A percentile compares a stretch with the other conserved stretches of the same genome.
Conservation (phyloP, 2,888 invertebrate species). For the Drosophila leonis region DNA sequence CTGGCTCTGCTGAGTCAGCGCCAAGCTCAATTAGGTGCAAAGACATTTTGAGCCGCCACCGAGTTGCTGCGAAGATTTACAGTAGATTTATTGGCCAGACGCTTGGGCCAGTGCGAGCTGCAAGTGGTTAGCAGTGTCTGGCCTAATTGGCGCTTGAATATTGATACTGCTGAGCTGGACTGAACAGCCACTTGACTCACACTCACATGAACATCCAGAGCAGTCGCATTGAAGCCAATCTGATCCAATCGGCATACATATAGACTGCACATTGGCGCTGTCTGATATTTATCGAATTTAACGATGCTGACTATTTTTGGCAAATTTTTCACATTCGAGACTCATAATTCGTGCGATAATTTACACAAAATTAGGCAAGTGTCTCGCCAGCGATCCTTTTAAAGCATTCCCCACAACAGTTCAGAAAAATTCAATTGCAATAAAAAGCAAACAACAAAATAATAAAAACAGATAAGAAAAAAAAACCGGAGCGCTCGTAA, state of each 20-base stretch:
- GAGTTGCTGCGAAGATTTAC: conserved; percentile 65
- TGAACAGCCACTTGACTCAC: conserved; percentile 28
- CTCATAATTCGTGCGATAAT: conserved; percentile 82
- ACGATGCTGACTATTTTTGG: conserved; percentile 72
- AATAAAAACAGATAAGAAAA: conserved; percentile 5
- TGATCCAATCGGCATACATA: conserved; percentile 21
- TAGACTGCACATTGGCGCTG: conserved; percentile 37
- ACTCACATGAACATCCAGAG: conserved; percentile 27
- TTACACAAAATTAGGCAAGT: conserved; percentile 81
- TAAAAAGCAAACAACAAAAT: conserved; percentile 14
- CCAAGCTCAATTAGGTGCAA: conserved; percentile 77
- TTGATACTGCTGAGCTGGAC: conserved; percentile 58
- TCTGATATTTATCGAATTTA: conserved; percentile 72
- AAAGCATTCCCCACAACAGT: conserved; percentile 45
- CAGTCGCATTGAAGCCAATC: conserved; percentile 11
- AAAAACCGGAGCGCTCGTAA: conserved; percentile 38
- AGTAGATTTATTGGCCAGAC: conserved; percentile 72
- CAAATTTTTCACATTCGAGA: conserved; percentile 72
- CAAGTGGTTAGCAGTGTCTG: conserved; percentile 53
- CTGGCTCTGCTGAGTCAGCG: conserved; percentile 70
- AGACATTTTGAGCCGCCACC: conserved; percentile 65
- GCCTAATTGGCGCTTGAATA: conserved; percentile 78
- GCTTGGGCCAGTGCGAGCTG: conserved; percentile 43
- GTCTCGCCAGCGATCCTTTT: conserved; percentile 77
- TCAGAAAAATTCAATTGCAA: conserved; percentile 22